Conservation (phyloP, 2,797 vertebrate species). For the Babyrousa celebensis region DNA sequence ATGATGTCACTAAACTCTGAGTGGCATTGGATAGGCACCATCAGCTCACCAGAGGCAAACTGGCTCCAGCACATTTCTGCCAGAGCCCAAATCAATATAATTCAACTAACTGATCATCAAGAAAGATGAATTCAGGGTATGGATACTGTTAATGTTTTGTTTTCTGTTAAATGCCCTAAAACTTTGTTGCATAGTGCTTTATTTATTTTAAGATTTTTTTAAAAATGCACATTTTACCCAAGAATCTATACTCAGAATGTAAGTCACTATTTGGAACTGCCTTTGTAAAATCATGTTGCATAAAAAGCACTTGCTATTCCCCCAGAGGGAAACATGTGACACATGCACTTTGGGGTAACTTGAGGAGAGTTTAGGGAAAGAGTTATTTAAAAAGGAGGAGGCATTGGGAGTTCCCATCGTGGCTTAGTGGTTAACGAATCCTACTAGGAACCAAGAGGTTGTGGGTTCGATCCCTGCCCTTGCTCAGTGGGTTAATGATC, state of each 20-base stretch:
- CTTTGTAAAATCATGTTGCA: neutral
- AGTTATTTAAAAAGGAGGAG: neutral
- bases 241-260: neutral
- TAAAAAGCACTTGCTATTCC: neutral
- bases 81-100: neutral
- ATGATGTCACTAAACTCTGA: neutral
- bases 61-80: neutral
- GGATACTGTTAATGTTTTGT: neutral
- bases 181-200: neutral
- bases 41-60: neutral
- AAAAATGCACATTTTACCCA: conserved; percentile 43
- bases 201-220: conserved; percentile 22
- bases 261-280: neutral
- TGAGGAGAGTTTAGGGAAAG: conserved; percentile 19
- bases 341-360: neutral
- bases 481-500: too few species aligned
- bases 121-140: neutral
- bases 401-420: neutral
- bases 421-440: too few species aligned
- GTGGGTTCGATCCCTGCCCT: too few species aligned
- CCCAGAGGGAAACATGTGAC: neutral
- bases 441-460: too few species aligned
- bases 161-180: neutral
- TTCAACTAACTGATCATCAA: neutral
- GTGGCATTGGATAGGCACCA: neutral